phyloP scores from a whole-genome alignment of 1,140 invertebrate species.

The Onthophagus taurus region DNA sequence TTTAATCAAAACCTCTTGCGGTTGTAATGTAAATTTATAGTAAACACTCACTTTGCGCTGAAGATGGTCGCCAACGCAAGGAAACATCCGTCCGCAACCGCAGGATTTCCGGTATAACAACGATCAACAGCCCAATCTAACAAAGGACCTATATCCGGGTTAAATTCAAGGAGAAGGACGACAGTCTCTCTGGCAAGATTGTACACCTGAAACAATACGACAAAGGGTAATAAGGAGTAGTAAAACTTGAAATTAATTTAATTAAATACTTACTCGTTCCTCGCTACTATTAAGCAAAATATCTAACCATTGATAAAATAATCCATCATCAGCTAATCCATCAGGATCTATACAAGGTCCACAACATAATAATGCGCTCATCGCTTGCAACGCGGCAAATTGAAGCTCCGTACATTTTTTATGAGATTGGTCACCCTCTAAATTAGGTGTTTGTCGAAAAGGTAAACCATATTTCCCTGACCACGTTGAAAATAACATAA shows the following conservation, averaged over 20 bases:
- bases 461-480: slow-evolving; percentile 66
- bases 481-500: slow-evolving; percentile 89
- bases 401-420: slow-evolving; percentile 54
- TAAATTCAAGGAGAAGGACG: slow-evolving; percentile 88
- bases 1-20: too few species aligned
- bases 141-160: slow-evolving; percentile 85
- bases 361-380: slow-evolving; percentile 90
- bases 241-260: slow-evolving; percentile 3
- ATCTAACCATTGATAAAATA: slow-evolving; percentile 90
- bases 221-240: too few species aligned
- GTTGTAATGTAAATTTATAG: too few species aligned
- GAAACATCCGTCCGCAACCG: slow-evolving; percentile 93
- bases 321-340: slow-evolving; percentile 84
- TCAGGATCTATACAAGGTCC: slow-evolving; percentile 86
- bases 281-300: slow-evolving; percentile 79
- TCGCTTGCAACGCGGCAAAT: slow-evolving; percentile 69
- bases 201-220: slow-evolving; percentile 67
- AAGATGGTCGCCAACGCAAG: slow-evolving; percentile 91
- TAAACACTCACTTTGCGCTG: slow-evolving; percentile 71
- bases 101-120: slow-evolving; percentile 84
- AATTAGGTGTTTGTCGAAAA: slow-evolving; percentile 11
- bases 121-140: slow-evolving; percentile 96
- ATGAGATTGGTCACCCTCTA: slow-evolving; percentile 23
- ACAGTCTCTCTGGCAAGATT: slow-evolving; percentile 87
- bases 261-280: slow-evolving; percentile 57